Percentiles rank a stretch among this genome's conserved stretches.
Conservation (phyloP, 2,888 invertebrate genomes). For the Loripinus fragilis region DNA sequence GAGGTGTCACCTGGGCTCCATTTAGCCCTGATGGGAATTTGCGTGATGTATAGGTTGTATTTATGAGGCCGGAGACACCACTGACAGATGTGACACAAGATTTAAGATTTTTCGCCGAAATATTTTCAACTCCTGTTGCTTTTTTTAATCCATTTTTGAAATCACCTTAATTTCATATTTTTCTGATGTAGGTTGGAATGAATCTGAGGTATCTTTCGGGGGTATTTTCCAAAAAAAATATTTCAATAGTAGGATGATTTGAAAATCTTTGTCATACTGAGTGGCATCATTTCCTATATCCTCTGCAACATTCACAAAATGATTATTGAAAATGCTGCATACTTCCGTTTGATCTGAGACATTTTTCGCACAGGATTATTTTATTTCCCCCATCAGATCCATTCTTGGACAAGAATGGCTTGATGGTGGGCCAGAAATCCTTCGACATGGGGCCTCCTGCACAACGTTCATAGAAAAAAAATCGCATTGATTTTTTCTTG, state of each 20-base stretch:
- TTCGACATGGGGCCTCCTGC: neutral
- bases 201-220: neutral
- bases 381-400: neutral
- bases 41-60: neutral
- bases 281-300: neutral
- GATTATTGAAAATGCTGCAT: neutral
- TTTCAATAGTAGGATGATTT: neutral
- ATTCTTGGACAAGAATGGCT: neutral
- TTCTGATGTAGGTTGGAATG: neutral
- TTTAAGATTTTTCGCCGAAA: neutral
- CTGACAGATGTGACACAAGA: neutral
- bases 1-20: neutral
- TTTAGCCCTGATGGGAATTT: neutral
- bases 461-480: neutral
- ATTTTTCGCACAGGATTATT: neutral
- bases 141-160: neutral
- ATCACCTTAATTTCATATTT: neutral
- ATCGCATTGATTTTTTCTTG: neutral
- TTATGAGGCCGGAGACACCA: neutral
- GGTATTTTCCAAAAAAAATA: neutral
- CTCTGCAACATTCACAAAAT: neutral
- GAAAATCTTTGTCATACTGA: neutral
- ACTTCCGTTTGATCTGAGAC: neutral
- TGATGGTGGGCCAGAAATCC: constrained; percentile 1
- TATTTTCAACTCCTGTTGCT: neutral